Evolutionary conservation across 2,888 invertebrate genomes (phyloP).

Genomic region (Ochlodes sylvanus): DNA sequence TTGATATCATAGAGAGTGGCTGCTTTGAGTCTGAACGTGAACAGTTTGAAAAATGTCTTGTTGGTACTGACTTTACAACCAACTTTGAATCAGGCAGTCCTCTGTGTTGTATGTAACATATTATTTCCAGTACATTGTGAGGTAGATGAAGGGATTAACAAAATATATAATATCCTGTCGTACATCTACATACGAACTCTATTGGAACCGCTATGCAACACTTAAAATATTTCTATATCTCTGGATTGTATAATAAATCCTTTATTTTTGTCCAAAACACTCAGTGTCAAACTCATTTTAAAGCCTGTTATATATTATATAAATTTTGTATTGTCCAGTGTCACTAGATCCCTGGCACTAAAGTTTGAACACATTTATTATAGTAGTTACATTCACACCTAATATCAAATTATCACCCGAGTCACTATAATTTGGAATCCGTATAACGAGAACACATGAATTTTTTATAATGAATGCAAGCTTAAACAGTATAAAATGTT

Average conservation of each 20-base stretch:
- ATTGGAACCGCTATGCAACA: no score
- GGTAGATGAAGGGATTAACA: constrained; percentile 4
- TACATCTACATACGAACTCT: no score
- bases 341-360: constrained; percentile 54
- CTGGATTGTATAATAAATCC: not conserved
- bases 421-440: constrained; percentile 14
- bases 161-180: constrained; percentile 11
- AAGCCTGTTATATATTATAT: constrained; percentile 11
- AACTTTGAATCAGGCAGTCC: no score
- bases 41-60: no score
- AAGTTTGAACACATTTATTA: constrained; percentile 69
- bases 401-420: constrained; percentile 4
- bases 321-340: constrained; percentile 37
- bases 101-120: not conserved
- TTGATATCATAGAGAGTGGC: no score
- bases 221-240: not conserved
- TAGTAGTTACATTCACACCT: constrained; percentile 12
- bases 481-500: constrained; percentile 1
- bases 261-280: not conserved
- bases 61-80: no score
- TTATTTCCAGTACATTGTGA: constrained; percentile 7
- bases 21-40: no score
- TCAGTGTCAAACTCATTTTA: not conserved
- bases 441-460: not conserved
- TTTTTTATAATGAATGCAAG: not conserved